Conservation (phyloP, 1,140 invertebrate genomes). For the Diabrotica undecimpunctata region DNA sequence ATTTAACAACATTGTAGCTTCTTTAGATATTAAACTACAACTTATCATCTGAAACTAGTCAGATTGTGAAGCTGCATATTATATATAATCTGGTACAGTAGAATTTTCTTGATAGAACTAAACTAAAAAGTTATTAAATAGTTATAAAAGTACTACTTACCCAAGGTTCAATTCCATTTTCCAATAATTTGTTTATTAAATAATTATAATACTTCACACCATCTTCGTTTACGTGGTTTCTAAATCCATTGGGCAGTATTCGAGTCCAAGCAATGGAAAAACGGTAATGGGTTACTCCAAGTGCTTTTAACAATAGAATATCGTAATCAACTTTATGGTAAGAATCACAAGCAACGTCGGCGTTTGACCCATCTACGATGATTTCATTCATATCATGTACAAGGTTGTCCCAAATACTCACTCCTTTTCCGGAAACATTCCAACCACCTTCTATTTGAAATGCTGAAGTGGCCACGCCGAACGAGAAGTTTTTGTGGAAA, state of each 20-base stretch:
- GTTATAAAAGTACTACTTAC: not conserved
- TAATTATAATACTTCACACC: conserved; percentile 10
- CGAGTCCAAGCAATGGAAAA: conserved; percentile 59
- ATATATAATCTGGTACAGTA: too few species aligned
- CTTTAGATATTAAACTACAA: too few species aligned
- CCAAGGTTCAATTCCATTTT: conserved; percentile 9
- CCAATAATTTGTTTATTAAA: conserved; percentile 10
- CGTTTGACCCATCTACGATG: conserved; percentile 32
- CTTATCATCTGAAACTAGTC: too few species aligned
- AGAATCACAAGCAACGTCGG: conserved; percentile 65
- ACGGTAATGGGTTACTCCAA: conserved; percentile 52
- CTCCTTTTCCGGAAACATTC: conserved; percentile 46
- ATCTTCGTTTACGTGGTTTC: conserved; percentile 6
- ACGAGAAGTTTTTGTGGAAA: conserved; percentile 45
- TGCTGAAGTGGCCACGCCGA: conserved; percentile 46
- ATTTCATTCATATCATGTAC: conserved; percentile 33
- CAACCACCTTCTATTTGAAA: conserved; percentile 51
- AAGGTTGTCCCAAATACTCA: conserved; percentile 58
- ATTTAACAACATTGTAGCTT: too few species aligned
- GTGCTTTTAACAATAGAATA: conserved; percentile 55
- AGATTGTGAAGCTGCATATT: too few species aligned
- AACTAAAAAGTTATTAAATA: not conserved
- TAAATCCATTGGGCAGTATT: conserved; percentile 5
- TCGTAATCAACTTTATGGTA: conserved; percentile 66
- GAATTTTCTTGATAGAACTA: not conserved